These are phyloP conservation scores for Dendropsophus ebraccatus DNA, from an alignment of 2,113 vertebrate genomes.

Conservation along the genomic window DNA sequence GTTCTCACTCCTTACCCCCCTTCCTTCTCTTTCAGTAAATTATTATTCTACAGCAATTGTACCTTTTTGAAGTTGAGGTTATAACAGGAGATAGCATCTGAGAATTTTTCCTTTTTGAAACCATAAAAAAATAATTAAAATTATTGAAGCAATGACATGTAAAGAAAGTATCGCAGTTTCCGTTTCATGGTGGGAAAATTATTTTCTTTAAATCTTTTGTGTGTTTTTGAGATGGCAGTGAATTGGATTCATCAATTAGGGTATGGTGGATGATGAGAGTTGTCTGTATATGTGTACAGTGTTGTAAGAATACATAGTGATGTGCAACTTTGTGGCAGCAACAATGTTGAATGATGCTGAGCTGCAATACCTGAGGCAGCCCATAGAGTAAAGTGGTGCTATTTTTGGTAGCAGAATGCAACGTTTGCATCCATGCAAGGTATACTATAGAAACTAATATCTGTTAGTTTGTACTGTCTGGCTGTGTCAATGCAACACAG, in stretches of 20 bases:
- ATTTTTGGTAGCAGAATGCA: no score
- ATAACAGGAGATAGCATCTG: constrained; percentile 43
- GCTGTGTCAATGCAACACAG: no score
- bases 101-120: constrained; percentile 14
- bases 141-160: constrained; percentile 1
- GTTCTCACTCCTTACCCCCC: constrained; percentile 21
- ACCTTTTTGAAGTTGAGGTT: constrained; percentile 51
- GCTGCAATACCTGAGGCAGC: no score
- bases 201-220: neutral
- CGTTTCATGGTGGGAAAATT: constrained; percentile 3
- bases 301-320: no score
- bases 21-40: constrained; percentile 15
- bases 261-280: neutral
- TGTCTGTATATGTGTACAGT: no score
- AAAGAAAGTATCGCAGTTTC: constrained; percentile 15
- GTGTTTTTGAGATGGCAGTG: neutral
- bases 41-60: constrained; percentile 32
- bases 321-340: no score
- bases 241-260: no score
- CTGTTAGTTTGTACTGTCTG: no score
- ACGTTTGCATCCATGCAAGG: no score
- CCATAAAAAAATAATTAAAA: constrained; percentile 52
- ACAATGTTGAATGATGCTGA: no score
- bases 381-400: no score
- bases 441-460: no score